phyloP scores from a whole-genome alignment of 2,797 vertebrate genomes.

The Muscicapa striata region DNA sequence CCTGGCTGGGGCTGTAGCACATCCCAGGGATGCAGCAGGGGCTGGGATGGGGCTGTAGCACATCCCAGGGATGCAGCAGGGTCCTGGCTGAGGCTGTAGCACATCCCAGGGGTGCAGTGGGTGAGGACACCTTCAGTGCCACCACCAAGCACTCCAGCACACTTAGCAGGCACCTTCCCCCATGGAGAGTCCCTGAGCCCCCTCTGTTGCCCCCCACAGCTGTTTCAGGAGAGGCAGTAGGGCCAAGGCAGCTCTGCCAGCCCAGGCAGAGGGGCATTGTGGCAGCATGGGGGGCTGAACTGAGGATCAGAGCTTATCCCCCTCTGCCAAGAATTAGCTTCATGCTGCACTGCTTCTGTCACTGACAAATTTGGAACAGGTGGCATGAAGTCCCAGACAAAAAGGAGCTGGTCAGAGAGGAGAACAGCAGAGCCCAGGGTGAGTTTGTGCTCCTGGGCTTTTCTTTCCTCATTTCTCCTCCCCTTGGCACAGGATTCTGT shows the following conservation, averaged over 20 bases:
- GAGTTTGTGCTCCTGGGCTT: neutral
- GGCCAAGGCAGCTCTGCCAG: neutral
- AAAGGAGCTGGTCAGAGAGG: neutral
- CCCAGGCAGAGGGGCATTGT: neutral
- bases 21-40: neutral
- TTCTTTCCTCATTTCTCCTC: neutral
- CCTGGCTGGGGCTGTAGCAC: neutral
- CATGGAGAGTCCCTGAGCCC: rapidly evolving
- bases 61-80: neutral
- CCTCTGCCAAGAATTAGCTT: neutral
- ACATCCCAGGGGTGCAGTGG: neutral
- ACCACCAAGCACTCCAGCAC: rapidly evolving
- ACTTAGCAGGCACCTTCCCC: rapidly evolving
- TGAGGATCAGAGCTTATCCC: neutral
- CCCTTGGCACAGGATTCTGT: constrained; percentile 23
- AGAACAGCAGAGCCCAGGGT: neutral
- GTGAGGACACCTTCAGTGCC: neutral
- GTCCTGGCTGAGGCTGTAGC: neutral
- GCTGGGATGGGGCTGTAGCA: neutral
- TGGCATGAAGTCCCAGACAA: neutral
- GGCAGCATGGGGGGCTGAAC: neutral
- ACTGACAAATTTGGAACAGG: constrained; percentile 28
- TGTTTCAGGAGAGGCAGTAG: neutral
- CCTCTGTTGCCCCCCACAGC: rapidly evolving
- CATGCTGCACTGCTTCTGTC: neutral